Conservation (phyloP, 2,888 invertebrate species). For the Lasiommata megera region DNA sequence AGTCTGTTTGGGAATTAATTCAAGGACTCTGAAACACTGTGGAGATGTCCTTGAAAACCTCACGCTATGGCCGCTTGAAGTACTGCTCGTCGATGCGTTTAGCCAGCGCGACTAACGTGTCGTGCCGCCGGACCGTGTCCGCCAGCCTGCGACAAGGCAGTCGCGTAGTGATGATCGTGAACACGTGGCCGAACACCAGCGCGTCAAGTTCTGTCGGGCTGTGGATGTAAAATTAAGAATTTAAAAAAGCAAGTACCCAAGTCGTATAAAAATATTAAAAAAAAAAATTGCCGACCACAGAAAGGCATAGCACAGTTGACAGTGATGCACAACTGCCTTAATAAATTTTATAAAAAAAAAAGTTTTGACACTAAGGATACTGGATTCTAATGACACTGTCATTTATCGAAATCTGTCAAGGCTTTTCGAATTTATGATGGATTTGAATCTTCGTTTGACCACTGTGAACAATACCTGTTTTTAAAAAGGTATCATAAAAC, state of each 20-base stretch:
- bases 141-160: conserved; percentile 92
- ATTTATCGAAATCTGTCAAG: too few relatives aligned
- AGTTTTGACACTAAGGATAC: too few relatives aligned
- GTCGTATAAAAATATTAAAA: too few relatives aligned
- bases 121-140: conserved; percentile 88
- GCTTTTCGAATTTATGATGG: too few relatives aligned
- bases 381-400: too few relatives aligned
- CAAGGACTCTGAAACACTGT: conserved; percentile 69
- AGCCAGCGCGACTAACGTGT: conserved; percentile 90
- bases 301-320: too few relatives aligned
- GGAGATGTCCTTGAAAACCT: conserved; percentile 73
- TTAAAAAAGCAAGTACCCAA: too few relatives aligned
- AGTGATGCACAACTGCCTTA: too few relatives aligned
- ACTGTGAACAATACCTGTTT: too few relatives aligned
- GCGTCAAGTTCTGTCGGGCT: conserved; percentile 98
- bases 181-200: conserved; percentile 98
- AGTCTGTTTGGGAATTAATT: conserved; percentile 36
- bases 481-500: too few relatives aligned
- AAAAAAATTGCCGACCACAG: background rate
- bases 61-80: conserved; percentile 82
- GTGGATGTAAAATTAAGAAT: conserved; percentile 42
- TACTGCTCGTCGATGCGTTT: conserved; percentile 91
- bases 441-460: too few relatives aligned
- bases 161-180: conserved; percentile 94
- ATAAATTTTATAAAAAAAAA: too few relatives aligned